Evolutionary conservation across 2,113 vertebrate genomes (phyloP).

Genomic region (Loxodonta africana): DNA sequence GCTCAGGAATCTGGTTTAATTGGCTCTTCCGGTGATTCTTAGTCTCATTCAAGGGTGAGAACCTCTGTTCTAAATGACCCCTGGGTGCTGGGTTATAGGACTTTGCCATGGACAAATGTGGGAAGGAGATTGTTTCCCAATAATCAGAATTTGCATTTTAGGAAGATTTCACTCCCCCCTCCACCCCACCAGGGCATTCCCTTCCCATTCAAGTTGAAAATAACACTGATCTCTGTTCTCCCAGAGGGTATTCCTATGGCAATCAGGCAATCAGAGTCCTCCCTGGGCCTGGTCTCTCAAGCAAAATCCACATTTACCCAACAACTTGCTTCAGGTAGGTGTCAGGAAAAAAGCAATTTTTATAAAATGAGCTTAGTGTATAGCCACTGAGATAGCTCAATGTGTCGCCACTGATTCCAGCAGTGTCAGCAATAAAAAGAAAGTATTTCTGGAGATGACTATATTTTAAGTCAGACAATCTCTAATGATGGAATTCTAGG

Average conservation of each 20-base stretch:
- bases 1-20: neutral
- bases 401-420: neutral
- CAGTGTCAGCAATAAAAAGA: neutral
- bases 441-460: neutral
- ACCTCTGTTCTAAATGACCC: neutral
- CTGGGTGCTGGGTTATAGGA: neutral
- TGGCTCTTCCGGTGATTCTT: neutral
- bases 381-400: neutral
- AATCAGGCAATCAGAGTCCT: neutral
- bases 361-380: neutral
- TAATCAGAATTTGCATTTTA: neutral
- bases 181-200: neutral
- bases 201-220: neutral
- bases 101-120: neutral
- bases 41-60: neutral
- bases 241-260: neutral
- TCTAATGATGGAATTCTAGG: neutral
- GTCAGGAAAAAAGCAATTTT: neutral
- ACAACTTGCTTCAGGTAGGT: neutral
- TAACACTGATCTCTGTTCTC: neutral
- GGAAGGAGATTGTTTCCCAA: neutral
- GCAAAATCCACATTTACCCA: neutral
- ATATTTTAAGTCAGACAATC: constrained; percentile 1
- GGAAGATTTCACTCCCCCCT: neutral
- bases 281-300: neutral